These are phyloP conservation scores for Eonycteris spelaea DNA, from an alignment of 2,113 vertebrate genomes.

Conservation along the genomic window DNA sequence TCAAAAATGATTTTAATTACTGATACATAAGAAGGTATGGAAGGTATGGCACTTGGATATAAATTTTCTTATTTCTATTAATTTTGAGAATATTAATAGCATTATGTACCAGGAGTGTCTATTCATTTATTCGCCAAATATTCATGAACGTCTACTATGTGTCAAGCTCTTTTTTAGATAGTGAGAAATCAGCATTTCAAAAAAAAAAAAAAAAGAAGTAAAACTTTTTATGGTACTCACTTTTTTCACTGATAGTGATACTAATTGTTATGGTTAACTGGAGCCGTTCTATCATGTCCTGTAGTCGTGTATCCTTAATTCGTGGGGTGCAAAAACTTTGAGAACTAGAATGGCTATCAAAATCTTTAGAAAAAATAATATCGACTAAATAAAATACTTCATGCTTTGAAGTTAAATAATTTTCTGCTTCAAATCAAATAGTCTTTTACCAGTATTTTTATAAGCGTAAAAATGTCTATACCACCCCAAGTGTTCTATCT, in stretches of 20 bases:
- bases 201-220: background rate
- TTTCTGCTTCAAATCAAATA: background rate
- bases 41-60: background rate
- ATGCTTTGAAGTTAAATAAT: background rate
- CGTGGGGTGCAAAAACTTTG: background rate
- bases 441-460: background rate
- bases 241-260: background rate
- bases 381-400: background rate
- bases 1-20: background rate
- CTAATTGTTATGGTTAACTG: background rate
- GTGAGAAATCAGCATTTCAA: background rate
- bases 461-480: background rate
- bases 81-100: background rate
- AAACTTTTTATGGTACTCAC: background rate
- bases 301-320: background rate
- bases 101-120: background rate
- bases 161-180: background rate
- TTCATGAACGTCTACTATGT: no score
- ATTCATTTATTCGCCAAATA: background rate
- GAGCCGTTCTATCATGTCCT: background rate
- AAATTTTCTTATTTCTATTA: background rate
- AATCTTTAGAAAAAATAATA: background rate
- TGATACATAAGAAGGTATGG: background rate
- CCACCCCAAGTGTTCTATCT: background rate
- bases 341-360: background rate